Conservation (phyloP, 2,888 invertebrate genomes). For the Empis stercorea region DNA sequence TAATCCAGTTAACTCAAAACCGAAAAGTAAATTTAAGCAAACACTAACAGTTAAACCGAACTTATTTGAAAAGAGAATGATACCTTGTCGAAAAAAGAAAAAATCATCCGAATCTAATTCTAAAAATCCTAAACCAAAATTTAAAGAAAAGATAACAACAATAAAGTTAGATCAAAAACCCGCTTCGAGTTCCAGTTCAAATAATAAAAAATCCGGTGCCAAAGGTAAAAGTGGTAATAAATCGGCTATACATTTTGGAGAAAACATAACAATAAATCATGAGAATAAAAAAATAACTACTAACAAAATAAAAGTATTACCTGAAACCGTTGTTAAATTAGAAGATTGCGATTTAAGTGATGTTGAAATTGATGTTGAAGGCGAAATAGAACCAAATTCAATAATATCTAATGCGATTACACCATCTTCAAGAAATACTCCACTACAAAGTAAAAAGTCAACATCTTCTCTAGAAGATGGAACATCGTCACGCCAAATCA, state of each 20-base stretch:
- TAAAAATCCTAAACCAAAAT: slow-evolving; percentile 1
- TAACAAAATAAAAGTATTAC: neutral
- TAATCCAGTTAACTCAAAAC: neutral
- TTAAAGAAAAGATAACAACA: slow-evolving; percentile 5
- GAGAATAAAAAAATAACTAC: neutral
- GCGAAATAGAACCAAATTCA: slow-evolving; percentile 23
- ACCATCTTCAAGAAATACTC: neutral
- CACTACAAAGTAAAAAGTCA: neutral
- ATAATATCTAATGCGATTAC: neutral
- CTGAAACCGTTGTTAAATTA: slow-evolving; percentile 24
- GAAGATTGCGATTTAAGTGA: slow-evolving; percentile 35
- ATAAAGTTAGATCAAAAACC: neutral
- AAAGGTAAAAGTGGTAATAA: neutral
- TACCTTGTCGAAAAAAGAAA: neutral
- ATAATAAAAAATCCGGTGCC: neutral
- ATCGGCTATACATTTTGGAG: slow-evolving; percentile 8
- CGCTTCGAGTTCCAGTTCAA: no score
- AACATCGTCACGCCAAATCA: neutral
- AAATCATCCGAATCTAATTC: neutral
- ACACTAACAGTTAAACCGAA: slow-evolving; percentile 12
- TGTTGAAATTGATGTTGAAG: slow-evolving; percentile 47
- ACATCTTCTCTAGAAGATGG: neutral
- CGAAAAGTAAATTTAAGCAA: slow-evolving; percentile 14
- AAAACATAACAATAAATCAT: slow-evolving; percentile 15
- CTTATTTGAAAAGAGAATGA: slow-evolving; percentile 5